Evolutionary conservation across 30 jellyfish, hydroid and myxozoan species (phyloP), one percentile per base, ranked within the genome.

Genomic region (Rhopilema esculentum): DNA sequence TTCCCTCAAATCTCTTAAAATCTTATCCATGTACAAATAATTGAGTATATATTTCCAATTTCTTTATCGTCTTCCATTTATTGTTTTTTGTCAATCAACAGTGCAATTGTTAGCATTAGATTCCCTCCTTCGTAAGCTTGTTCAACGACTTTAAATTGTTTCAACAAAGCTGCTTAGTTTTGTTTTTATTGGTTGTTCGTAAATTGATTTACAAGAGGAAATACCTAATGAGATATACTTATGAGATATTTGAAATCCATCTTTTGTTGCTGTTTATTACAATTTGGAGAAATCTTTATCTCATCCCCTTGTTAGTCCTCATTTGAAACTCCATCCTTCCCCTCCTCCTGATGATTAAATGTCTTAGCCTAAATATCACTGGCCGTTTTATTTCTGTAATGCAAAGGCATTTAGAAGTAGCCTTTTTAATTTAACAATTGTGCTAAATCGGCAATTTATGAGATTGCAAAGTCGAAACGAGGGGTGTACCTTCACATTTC

Each of bases 11-110:
- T 83, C 84, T 69, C 66, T 15, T 69, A 21, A 25, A 25, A 73
- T 73, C 69, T 32, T 31, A 73, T 73, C 84, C 84, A 32, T 9
- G 69, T 0, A 32, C 84, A 73, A 73, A 73, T 73, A 73, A 73
- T 73, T 40, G 69, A 24, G 69, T 73, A 33, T 73, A 73, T 31
- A 0, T 32, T 32, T 24, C 72, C 29, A 63, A 63, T 24, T 2
- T 63, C 72, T 24, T 63, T 19, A 63, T 19, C 72, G 72, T 8
- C n/a, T 63, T n/a, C 12, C 57, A 40, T 2, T 40, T 40, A 40
- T 40, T 40, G 57, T 40, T 12, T 40, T 6, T 40, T 40, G 57
- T 40, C 6, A 40, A 40, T 40, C 57, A 40, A 40, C 57, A 2
- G 57, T 2, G 57, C 57, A 40, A 40, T 12, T 40, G 57, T 40